Conservation (phyloP, 2,797 vertebrate genomes). For the Xyrichtys novacula region DNA sequence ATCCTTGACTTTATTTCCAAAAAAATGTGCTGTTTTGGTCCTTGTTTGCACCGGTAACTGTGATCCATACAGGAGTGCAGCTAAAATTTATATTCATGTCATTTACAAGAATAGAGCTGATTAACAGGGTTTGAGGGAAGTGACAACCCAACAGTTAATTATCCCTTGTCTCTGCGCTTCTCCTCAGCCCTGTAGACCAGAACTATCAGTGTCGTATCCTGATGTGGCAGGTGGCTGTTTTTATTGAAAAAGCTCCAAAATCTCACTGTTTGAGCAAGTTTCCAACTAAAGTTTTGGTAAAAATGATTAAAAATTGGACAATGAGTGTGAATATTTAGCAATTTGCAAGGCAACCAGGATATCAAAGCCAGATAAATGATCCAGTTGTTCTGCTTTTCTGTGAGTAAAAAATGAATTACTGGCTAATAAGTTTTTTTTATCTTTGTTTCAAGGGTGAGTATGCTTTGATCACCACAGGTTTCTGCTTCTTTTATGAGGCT, state of each 20-base stretch:
- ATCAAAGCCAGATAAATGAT: too few relatives aligned
- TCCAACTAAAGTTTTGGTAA: not conserved
- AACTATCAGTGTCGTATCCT: slow-evolving; percentile 13
- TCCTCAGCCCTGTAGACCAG: not conserved
- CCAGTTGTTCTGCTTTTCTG: too few relatives aligned
- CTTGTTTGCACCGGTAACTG: not conserved
- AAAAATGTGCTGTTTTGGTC: not conserved
- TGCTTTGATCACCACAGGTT: not conserved
- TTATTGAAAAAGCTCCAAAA: slow-evolving; percentile 4
- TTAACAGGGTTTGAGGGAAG: not conserved
- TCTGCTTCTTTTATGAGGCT: not conserved
- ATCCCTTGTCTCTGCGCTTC: not conserved
- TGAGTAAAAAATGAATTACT: too few relatives aligned
- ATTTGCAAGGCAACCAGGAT: not conserved
- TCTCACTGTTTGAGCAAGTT: not conserved
- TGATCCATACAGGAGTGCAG: not conserved
- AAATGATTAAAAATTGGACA: not conserved
- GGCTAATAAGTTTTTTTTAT: too few relatives aligned
- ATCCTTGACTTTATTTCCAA: not conserved
- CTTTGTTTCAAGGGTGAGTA: too few relatives aligned
- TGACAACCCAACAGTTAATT: not conserved
- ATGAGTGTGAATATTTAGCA: not conserved
- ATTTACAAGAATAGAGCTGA: not conserved
- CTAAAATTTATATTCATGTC: not conserved
- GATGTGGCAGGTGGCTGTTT: not conserved